Conservation (phyloP, 2,888 invertebrate genomes). For the Eupeodes latifasciatus region DNA sequence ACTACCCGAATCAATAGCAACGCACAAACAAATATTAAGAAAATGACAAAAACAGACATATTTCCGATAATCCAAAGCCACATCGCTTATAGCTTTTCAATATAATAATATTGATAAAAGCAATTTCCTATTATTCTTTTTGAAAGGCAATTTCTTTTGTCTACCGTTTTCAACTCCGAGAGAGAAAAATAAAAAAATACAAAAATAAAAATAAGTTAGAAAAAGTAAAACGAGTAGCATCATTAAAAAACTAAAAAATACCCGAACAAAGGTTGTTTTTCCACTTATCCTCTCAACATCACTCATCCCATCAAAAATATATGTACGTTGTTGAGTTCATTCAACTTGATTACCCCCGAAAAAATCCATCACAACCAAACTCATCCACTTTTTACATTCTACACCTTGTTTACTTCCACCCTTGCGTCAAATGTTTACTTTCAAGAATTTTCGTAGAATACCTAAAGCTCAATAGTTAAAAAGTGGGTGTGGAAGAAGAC, state of each 20-base stretch:
- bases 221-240: constrained; percentile 8
- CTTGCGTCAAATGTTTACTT: constrained; percentile 36
- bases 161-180: constrained; percentile 18
- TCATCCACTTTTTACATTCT: not conserved
- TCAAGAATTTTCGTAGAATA: constrained; percentile 17
- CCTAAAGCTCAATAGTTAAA: constrained; percentile 24
- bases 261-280: constrained; percentile 31
- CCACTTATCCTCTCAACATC: constrained; percentile 45
- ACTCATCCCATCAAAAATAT: constrained; percentile 41
- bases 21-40: not conserved
- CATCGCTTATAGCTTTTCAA: constrained; percentile 36
- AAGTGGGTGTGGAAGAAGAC: not conserved
- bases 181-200: not conserved
- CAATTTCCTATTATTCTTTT: constrained; percentile 41
- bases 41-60: constrained; percentile 10
- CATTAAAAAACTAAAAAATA: constrained; percentile 51
- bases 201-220: not conserved
- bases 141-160: constrained; percentile 44
- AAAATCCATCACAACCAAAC: constrained; percentile 10
- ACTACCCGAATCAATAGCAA: constrained; percentile 8
- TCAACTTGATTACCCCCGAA: constrained; percentile 35
- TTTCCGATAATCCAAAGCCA: constrained; percentile 19
- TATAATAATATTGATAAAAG: constrained; percentile 45
- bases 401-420: constrained; percentile 30
- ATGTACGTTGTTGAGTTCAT: constrained; percentile 32